These are phyloP conservation scores for Pithys albifrons DNA, from an alignment of 2,113 vertebrate species.

Conservation along the genomic window DNA sequence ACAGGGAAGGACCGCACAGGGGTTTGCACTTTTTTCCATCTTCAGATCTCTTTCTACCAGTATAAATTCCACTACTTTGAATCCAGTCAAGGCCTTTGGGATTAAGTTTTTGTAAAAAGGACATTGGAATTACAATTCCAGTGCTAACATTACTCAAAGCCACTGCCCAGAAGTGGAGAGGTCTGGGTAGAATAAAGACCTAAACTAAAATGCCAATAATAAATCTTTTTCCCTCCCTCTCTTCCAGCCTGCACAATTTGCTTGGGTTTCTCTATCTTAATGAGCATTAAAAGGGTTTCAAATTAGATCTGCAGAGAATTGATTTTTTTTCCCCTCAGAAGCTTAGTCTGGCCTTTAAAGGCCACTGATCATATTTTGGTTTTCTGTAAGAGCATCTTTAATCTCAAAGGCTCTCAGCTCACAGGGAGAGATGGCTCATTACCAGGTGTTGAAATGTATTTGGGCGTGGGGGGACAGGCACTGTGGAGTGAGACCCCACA, in stretches of 20 bases:
- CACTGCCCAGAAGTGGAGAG: background rate
- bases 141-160: slow-evolving; percentile 12
- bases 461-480: background rate
- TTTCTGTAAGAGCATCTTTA: slow-evolving; percentile 3
- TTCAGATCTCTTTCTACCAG: background rate
- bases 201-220: slow-evolving; percentile 37
- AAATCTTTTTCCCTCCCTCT: background rate
- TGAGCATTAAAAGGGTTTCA: slow-evolving; percentile 38
- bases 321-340: background rate
- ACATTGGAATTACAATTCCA: background rate
- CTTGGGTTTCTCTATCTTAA: background rate
- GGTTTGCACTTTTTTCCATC: background rate
- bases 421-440: fast-evolving
- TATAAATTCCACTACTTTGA: background rate
- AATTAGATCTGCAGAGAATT: slow-evolving; percentile 35
- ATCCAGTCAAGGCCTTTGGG: background rate
- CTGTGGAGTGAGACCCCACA: fast-evolving
- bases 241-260: background rate
- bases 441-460: background rate
- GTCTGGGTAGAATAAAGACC: slow-evolving; percentile 11
- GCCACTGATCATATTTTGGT: background rate
- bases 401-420: background rate
- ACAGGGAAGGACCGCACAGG: fast-evolving
- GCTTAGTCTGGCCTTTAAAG: slow-evolving; percentile 16
- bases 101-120: background rate